Base-by-base conservation (phyloP, 2,797 vertebrate genomes). In the Mareca strepera region DNA sequence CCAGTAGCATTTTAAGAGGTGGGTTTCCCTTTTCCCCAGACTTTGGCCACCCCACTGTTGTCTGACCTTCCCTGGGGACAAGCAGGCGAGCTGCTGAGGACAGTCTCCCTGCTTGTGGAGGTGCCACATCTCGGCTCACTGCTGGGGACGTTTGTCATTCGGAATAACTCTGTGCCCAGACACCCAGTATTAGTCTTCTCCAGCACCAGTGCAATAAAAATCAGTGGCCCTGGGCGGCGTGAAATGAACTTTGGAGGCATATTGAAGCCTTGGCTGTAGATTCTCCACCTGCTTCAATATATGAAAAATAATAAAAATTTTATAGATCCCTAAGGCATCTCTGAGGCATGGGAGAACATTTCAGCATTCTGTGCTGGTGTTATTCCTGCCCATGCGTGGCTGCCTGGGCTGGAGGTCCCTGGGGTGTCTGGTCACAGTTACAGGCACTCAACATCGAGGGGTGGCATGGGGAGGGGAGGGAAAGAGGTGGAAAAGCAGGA, bases 241-340 rank as follows among this genome's bases (percentile, higher is more conserved):
- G 72, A 93, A 90, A 93, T 90, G 67, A 94, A 76, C 86, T 93
- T 91, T 7, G 44, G 35, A 90, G 58, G 69, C 1, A 0, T 77
- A n/a, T n/a, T 56, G 62, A 77, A 90, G 67, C 75, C 43, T 88
- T 63, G 83, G 75, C 88, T 94, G 64, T 90, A 75, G 82, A 77
- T 80, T 95, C 58, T 92, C 60, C 35, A 67, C 48, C 81, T 92
- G 74, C 86, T 94, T 84, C 75, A 85, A 46, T 68, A 86, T 48
- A 64, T 68, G 88, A 94, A 96, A 90, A 92, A 84, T 72, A 88
- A 94, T 82, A 85, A 68, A 41, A 3, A 41, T 60, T 92, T 88
- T 90, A 85, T 72, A 64, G 68, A 53, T 88, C 89, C 90, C 85
- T 77, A 88, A 70, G 72, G 88, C 86, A 58, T 80, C 52, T 94